Evolutionary conservation across 2,888 invertebrate genomes (phyloP).

Genomic region (Pecten maximus): DNA sequence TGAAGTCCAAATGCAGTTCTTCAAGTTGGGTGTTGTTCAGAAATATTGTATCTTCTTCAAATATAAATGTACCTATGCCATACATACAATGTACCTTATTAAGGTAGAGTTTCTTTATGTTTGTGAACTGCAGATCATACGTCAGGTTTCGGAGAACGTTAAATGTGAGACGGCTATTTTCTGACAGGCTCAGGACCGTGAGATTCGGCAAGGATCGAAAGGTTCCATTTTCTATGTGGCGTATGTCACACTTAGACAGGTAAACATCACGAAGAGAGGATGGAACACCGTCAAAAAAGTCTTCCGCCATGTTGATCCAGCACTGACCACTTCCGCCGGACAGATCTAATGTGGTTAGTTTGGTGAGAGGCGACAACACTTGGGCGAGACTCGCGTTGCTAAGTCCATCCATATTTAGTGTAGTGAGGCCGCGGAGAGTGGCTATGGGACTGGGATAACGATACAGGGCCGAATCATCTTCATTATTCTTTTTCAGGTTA

Average conservation of each 20-base stretch:
- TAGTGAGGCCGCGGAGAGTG: neutral
- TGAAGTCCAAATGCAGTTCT: constrained; percentile 40
- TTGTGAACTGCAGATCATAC: constrained; percentile 33
- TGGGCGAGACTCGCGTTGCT: constrained; percentile 31
- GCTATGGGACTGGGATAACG: neutral
- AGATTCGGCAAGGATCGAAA: neutral
- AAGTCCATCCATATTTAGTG: constrained; percentile 38
- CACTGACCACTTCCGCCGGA: constrained; percentile 40
- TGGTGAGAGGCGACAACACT: neutral
- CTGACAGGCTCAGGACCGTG: constrained; percentile 35
- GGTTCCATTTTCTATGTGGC: constrained; percentile 37
- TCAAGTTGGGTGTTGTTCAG: constrained; percentile 35
- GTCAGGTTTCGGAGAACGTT: constrained; percentile 37
- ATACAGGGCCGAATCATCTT: neutral
- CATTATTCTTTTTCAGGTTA: constrained; percentile 36
- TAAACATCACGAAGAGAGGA: neutral
- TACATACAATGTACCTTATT: constrained; percentile 37
- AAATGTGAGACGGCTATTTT: constrained; percentile 38
- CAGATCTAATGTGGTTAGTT: constrained; percentile 18
- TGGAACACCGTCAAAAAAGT: neutral
- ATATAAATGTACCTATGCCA: constrained; percentile 40
- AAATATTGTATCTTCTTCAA: neutral
- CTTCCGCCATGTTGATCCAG: neutral
- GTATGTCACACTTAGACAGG: constrained; percentile 35
- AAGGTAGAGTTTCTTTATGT: neutral